Percentiles rank a stretch among this genome's conserved stretches.
phyloP scores from a whole-genome alignment of 2,113 vertebrate species.

The Albula glossodonta region DNA sequence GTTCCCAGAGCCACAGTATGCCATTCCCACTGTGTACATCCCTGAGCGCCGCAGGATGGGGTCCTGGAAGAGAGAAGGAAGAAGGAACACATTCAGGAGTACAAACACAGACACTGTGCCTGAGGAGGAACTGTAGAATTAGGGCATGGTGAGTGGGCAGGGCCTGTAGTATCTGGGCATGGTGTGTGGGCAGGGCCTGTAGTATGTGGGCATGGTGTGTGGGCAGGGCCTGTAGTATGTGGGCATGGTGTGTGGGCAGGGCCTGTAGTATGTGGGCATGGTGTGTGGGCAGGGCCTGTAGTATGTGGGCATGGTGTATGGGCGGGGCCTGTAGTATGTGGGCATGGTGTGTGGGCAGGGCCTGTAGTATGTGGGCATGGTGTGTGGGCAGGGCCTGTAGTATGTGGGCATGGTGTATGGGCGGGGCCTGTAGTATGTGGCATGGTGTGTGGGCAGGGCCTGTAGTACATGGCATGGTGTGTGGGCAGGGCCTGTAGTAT shows the following conservation, averaged over 20 bases:
- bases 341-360: no score
- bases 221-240: no score
- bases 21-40: conserved; percentile 99
- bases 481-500: no score
- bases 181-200: not conserved
- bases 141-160: no score
- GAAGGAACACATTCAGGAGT: conserved; percentile 51
- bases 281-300: not conserved
- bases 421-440: not conserved
- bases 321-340: no score
- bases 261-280: no score
- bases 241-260: no score
- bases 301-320: not conserved
- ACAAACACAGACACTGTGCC: not conserved
- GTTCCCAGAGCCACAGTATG: conserved; percentile 97
- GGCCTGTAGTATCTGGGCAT: not conserved
- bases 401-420: no score
- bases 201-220: no score
- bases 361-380: not conserved
- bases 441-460: not conserved
- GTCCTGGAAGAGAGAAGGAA: conserved; percentile 74
- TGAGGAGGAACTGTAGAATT: not conserved
- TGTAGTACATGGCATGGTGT: not conserved
- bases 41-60: conserved; percentile 95
- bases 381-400: not conserved